Percentiles rank a stretch among this genome's conserved stretches.
Evolutionary conservation across 2,888 invertebrate species (phyloP).

Genomic region (Tetrapedia diversipes): DNA sequence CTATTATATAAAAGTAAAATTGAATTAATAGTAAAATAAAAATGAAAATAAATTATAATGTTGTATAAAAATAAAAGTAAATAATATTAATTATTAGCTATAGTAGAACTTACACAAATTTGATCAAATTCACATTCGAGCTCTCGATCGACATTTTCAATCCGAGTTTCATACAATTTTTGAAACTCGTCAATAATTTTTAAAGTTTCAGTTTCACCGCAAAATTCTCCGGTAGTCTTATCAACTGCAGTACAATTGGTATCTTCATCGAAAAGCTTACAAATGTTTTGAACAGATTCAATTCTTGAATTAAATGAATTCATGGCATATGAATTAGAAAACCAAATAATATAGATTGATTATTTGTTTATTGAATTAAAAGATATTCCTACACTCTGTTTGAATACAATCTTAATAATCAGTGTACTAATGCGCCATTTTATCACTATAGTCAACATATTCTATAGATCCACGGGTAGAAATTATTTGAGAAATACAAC

Average conservation of each 20-base stretch:
- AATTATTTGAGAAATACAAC: not conserved
- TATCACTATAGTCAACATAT: constrained; percentile 35
- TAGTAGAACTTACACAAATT: constrained; percentile 63
- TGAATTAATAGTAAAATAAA: not conserved
- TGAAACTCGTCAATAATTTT: constrained; percentile 86
- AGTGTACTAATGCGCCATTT: constrained; percentile 66
- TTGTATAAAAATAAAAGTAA: constrained; percentile 8
- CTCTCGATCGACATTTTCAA: constrained; percentile 84
- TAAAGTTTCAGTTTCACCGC: constrained; percentile 73
- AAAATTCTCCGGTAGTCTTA: constrained; percentile 66
- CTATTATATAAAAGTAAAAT: no score
- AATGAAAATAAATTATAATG: not conserved
- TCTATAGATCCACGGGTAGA: not conserved
- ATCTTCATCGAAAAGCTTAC: constrained; percentile 33
- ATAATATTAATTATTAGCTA: not conserved
- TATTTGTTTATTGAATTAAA: constrained; percentile 41
- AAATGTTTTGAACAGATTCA: constrained; percentile 25
- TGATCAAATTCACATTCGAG: constrained; percentile 65
- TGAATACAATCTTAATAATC: constrained; percentile 48
- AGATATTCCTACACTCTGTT: constrained; percentile 58
- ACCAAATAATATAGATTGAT: constrained; percentile 14
- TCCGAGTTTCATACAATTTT: constrained; percentile 85
- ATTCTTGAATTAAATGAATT: constrained; percentile 42
- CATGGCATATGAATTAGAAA: constrained; percentile 52
- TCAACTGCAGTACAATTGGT: constrained; percentile 62